Conservation (phyloP, 2,888 invertebrate genomes). For the Coelopa pilipes region DNA sequence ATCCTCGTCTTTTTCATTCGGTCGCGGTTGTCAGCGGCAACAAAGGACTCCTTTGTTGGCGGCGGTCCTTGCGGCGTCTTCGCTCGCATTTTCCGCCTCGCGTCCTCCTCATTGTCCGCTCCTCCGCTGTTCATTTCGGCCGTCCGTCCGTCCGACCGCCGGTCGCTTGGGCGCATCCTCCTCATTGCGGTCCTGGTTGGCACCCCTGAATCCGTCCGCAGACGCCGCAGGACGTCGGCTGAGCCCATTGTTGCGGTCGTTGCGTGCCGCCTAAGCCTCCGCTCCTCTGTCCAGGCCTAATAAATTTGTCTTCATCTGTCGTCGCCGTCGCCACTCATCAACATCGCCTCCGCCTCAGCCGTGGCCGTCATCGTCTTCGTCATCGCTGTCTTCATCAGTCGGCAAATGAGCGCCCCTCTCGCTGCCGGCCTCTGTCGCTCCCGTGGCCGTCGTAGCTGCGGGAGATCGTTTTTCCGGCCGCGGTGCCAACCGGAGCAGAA, state of each 20-base stretch:
- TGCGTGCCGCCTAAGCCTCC: slow-evolving; percentile 4
- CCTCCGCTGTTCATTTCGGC: not conserved
- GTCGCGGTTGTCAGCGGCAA: not conserved
- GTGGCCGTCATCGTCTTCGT: not conserved
- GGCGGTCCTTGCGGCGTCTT: not conserved
- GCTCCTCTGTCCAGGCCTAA: not conserved
- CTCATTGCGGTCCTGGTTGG: not conserved
- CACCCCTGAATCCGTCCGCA: no score
- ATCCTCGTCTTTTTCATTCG: not conserved
- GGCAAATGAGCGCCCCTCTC: not conserved
- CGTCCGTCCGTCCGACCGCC: no score
- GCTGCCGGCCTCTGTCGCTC: not conserved
- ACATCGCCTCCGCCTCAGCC: not conserved
- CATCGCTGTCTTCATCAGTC: not conserved
- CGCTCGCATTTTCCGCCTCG: not conserved
- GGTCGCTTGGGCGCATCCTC: not conserved
- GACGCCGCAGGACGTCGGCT: not conserved
- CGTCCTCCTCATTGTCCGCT: not conserved
- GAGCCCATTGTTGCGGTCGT: slow-evolving; percentile 31
- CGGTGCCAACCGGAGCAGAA: no score
- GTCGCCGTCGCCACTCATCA: slow-evolving; percentile 35
- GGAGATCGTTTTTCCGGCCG: slow-evolving; percentile 8
- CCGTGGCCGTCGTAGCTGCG: not conserved
- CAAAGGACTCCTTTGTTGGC: not conserved
- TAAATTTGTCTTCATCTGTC: slow-evolving; percentile 49